Evolutionary conservation across 2,888 invertebrate species (phyloP), one percentile per base, ranked within the genome.

Genomic region (Bellardia bayeri): DNA sequence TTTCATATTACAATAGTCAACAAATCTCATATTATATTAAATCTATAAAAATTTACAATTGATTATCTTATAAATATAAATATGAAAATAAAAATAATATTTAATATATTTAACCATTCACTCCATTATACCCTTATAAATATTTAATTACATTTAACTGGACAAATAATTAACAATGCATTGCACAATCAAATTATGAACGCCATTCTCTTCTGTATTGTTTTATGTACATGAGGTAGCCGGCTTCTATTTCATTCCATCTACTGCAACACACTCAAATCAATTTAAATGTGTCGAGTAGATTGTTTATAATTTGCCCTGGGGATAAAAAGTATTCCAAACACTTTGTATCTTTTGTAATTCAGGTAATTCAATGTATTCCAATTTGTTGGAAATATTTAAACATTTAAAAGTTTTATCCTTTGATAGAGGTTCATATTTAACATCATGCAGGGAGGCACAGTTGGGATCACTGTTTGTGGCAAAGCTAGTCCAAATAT

Each of bases 401-500:
- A 93, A 86, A 76, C 93, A 93, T 58, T 91, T 90, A 4, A 91
- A 13, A 6, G 75, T 71, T 4, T 72, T 81, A 37, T 90, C 90
- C 14, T 90, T 89, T 5, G 89, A 80, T 9, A 91, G 33, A 0
- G 92, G 91, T 2, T 90, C 89, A 42, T 91, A 91, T 13, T 90
- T 89, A 0, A 91, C 63, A 68, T 88, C 85, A 0, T 86, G 45
- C n/a, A 92, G 85, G 54, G 89, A 89, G 3, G 90, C 88, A 79
- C 92, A 92, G 33, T 92, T 91, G 4, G 93, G 94, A 90, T 94
- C 90, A 2, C 92, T 89, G 9, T 85, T 90, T 37, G 88, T 85
- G 2, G 94, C 93, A 83, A 94, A 94, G 66, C 90, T 91, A 11
- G 93, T 92, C 91, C 91, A 92, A 37, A 93, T 89, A 61, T 92